Percentiles rank a stretch among this genome's conserved stretches.
Evolutionary conservation across 1,140 invertebrate genomes (phyloP).

Genomic region (Procambarus clarkii): DNA sequence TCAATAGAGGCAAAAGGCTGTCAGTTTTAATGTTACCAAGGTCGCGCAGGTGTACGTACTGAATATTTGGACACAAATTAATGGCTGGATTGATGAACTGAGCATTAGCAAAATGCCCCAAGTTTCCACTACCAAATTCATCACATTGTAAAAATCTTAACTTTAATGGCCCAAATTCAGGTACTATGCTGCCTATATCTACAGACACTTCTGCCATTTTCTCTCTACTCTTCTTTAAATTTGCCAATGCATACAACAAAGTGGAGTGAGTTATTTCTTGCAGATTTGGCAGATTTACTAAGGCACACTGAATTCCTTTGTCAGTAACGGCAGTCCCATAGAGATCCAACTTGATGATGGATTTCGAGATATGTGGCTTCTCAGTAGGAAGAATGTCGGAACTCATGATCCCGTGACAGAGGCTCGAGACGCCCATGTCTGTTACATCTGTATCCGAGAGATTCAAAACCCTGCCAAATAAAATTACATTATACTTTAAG

Average conservation of each 20-base stretch:
- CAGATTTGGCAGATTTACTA: conserved; percentile 18
- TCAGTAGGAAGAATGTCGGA: neutral
- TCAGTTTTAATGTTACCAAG: conserved; percentile 10
- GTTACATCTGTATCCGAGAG: conserved; percentile 12
- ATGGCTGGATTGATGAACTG: neutral
- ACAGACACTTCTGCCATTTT: neutral
- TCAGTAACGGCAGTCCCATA: conserved; percentile 11
- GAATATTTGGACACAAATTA: conserved; percentile 10
- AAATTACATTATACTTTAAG: neutral
- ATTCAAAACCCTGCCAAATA: conserved; percentile 23
- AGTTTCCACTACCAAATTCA: conserved; percentile 11
- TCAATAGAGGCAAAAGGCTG: neutral
- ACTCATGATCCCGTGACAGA: neutral
- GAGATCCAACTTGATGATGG: conserved; percentile 10
- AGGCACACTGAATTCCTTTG: conserved; percentile 22
- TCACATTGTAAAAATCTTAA: conserved; percentile 5
- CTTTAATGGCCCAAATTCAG: neutral
- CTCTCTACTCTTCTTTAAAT: conserved; percentile 3
- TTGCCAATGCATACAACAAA: conserved; percentile 6
- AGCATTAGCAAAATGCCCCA: neutral
- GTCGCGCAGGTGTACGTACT: conserved; percentile 19
- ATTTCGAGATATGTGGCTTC: conserved; percentile 17
- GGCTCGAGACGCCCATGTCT: conserved; percentile 7
- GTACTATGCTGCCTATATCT: neutral
- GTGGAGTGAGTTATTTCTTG: conserved; percentile 12